These are phyloP conservation scores for Tenthredo amoena DNA, from an alignment of 2,888 invertebrate species.

Conservation along the genomic window DNA sequence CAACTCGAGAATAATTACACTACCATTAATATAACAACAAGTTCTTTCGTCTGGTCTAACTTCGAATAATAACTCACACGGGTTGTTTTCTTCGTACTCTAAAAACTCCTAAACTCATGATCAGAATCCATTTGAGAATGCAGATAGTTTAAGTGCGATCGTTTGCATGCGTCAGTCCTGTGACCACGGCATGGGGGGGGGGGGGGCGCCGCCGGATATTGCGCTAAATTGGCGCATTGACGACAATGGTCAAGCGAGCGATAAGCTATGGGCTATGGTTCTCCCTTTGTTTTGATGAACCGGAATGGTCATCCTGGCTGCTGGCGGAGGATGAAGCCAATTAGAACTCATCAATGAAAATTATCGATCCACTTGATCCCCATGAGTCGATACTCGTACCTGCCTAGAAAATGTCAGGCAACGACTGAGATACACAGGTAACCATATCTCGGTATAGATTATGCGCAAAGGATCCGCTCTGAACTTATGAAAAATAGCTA, in stretches of 20 bases:
- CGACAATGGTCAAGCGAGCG: slow-evolving; percentile 60
- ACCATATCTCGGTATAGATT: neutral
- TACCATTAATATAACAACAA: too few species aligned
- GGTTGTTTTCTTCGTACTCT: too few species aligned
- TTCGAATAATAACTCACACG: too few species aligned
- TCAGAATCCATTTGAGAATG: neutral
- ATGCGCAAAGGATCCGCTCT: neutral
- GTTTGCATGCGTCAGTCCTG: neutral
- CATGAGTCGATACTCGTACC: neutral
- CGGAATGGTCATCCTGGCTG: neutral
- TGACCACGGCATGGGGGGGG: neutral
- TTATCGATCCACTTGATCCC: neutral
- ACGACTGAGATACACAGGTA: neutral
- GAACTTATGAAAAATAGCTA: neutral
- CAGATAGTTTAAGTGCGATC: neutral
- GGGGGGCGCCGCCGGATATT: slow-evolving; percentile 63
- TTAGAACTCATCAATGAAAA: slow-evolving; percentile 9
- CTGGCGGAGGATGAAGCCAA: neutral
- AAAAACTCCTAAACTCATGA: neutral
- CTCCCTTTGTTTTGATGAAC: neutral
- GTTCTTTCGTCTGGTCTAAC: too few species aligned
- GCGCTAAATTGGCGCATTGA: slow-evolving; percentile 68
- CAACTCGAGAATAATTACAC: too few species aligned
- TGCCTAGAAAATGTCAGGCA: neutral
- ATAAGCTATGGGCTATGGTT: neutral